Percentiles rank a stretch among this genome's conserved stretches.
phyloP scores from a whole-genome alignment of 2,888 invertebrate genomes.

The Andricus quercusramuli region DNA sequence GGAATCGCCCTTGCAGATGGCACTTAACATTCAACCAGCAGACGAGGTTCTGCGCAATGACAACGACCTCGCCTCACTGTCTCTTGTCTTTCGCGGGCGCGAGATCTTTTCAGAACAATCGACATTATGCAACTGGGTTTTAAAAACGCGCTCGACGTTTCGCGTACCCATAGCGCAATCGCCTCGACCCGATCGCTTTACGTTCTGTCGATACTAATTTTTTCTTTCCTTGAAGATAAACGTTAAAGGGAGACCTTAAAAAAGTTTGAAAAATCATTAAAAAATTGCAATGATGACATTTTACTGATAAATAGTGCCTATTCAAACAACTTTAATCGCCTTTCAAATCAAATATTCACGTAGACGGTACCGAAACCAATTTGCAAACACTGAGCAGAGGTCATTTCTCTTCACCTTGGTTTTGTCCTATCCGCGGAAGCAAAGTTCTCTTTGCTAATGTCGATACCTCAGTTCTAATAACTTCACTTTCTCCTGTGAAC shows the following conservation, averaged over 20 bases:
- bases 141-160: conserved; percentile 62
- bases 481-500: conserved; percentile 59
- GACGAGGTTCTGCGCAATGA: conserved; percentile 55
- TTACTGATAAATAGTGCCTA: conserved; percentile 15
- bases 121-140: conserved; percentile 67
- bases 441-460: conserved; percentile 43
- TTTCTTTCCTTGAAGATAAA: not conserved
- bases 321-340: conserved; percentile 27
- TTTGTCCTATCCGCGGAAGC: conserved; percentile 29
- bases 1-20: conserved; percentile 63
- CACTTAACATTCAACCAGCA: conserved; percentile 68
- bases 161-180: conserved; percentile 43
- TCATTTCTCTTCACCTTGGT: conserved; percentile 21
- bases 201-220: not conserved
- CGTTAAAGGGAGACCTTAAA: not conserved
- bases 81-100: conserved; percentile 53
- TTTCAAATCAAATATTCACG: conserved; percentile 25
- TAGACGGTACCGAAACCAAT: conserved; percentile 43
- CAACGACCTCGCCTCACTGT: conserved; percentile 50
- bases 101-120: conserved; percentile 72
- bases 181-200: not conserved
- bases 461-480: conserved; percentile 60
- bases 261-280: not conserved
- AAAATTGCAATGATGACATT: conserved; percentile 22
- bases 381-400: conserved; percentile 14